Base-by-base conservation (phyloP, 2,888 invertebrate species). In the Torymus texanus region DNA sequence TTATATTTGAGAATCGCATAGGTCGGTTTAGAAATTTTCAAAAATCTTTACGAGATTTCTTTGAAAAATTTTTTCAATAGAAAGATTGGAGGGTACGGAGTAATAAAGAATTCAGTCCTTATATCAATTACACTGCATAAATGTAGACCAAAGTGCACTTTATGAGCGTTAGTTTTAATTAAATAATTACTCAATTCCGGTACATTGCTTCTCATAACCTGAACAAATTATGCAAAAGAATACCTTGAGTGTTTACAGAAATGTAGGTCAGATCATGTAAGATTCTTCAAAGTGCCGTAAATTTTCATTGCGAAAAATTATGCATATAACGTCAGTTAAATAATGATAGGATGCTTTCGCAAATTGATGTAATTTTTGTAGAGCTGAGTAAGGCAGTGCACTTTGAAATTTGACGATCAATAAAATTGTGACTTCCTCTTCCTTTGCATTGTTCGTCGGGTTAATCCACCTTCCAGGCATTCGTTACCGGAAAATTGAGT, bases 381-480 rank as follows among this genome's bases (percentile, higher is more conserved):
- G 72, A 68, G 50, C 21, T 5, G 10, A 79, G 66, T 16, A 24
- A 50, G 41, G 24, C 50, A 21, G n/a, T 16, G 29, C 59, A 50
- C 58, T 71, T 76, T 41, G 66, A 71, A 67, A 12, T 80, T 82
- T 73, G 80, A 82, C 61, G 80, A 75, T 72, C 80, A 70, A 75
- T 82, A 82, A 80, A 82, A 72, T 72, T 12, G 78, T 53, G 55
- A 80, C 80, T 82, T 80, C 78, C 78, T 82, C 75, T 75, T 80
- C 75, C 72, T 72, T 66, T 51, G 51, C 68, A 73, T 81, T 79
- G 79, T 78, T 67, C 77, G 24, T 4, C 21, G 16, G 66, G 56
- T 63, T 76, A 62, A 76, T 73, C 41, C 41, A 13, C 67, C 58
- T 58, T 10, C 53, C 24, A 18, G 65, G 50, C 18, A 56, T 51